Evolutionary conservation across 1,140 invertebrate species (phyloP).

Genomic region (Diabrotica virgifera): DNA sequence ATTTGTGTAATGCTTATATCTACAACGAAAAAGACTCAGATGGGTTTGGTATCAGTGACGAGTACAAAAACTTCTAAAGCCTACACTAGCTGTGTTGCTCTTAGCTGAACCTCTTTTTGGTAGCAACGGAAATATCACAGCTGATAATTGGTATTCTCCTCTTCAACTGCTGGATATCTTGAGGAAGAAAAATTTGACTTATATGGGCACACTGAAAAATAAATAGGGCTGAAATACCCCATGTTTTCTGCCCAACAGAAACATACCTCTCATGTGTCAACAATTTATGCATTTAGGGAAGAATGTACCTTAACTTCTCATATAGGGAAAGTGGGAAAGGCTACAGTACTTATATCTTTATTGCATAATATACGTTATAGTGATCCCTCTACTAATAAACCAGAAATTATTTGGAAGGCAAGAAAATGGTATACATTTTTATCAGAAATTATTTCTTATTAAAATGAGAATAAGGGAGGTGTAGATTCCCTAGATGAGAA

Average conservation of each 20-base stretch:
- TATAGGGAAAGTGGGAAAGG: slow-evolving; percentile 36
- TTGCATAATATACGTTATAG: slow-evolving; percentile 33
- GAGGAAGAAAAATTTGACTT: too few relatives aligned
- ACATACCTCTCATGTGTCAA: slow-evolving; percentile 18
- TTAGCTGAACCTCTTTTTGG: slow-evolving; percentile 37
- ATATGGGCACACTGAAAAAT: too few relatives aligned
- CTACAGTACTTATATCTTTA: slow-evolving; percentile 35
- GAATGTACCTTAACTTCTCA: slow-evolving; percentile 8
- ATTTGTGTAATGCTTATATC: too few relatives aligned
- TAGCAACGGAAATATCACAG: slow-evolving; percentile 45
- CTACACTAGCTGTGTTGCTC: slow-evolving; percentile 36
- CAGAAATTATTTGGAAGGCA: too few relatives aligned
- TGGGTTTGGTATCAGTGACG: too few relatives aligned
- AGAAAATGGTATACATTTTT: too few relatives aligned
- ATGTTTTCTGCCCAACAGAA: slow-evolving; percentile 31
- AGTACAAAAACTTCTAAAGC: slow-evolving; percentile 15
- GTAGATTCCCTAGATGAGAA: slow-evolving; percentile 48
- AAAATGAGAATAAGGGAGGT: slow-evolving; percentile 47
- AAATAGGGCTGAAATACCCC: too few relatives aligned
- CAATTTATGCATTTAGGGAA: slow-evolving; percentile 16
- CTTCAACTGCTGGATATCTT: slow-evolving; percentile 37
- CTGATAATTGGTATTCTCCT: slow-evolving; percentile 47
- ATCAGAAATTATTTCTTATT: slow-evolving; percentile 44
- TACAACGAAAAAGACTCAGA: too few relatives aligned
- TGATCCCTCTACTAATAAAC: slow-evolving; percentile 36